Evolutionary conservation across 2,797 vertebrate genomes (phyloP), one percentile per base, ranked within the genome.

Genomic region (Neostethus bicornis): DNA sequence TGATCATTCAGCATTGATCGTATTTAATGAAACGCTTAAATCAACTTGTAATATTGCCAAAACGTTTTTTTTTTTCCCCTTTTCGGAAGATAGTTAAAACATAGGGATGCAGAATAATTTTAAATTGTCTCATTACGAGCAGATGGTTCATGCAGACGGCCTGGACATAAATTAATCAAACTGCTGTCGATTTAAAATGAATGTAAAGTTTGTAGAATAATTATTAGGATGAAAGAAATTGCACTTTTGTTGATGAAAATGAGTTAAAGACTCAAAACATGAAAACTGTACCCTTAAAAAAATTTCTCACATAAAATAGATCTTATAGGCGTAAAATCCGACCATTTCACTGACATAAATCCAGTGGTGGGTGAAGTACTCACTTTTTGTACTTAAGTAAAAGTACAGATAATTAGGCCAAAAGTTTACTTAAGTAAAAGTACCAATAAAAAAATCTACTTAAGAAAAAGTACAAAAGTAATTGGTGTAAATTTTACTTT

Each of bases 301-400:
- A 47, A 38, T 39, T 53, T 19, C 47, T 38, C 26, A 32, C 34
- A 16, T 66, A 20, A 66, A 46, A 61, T 53, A n/a, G 23, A 23
- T 13, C 20, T 42, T 21, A 42, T 54, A 41, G n/a, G n/a, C 41
- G 28, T 35, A 26, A 28, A 64, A 60, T 20, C 37, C 37, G 1
- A 31, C 47, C 16, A 6, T 43, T 45, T 66, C 20, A 32, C 12
- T 39, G 16, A 25, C 21, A 50, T 16, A 52, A 39, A 46, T 52
- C 14, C 28, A n/a, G n/a, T n/a, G n/a, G n/a, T n/a, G n/a, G n/a
- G n/a, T n/a, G n/a, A n/a, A n/a, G n/a, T n/a, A n/a, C n/a, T n/a
- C n/a, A n/a, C n/a, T n/a, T n/a, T n/a, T n/a, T n/a, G n/a, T n/a
- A n/a, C n/a, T n/a, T n/a, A n/a, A n/a, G n/a, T n/a, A n/a, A n/a